Base-by-base conservation (phyloP, 1,140 invertebrate genomes). In the Antheraea mylitta region DNA sequence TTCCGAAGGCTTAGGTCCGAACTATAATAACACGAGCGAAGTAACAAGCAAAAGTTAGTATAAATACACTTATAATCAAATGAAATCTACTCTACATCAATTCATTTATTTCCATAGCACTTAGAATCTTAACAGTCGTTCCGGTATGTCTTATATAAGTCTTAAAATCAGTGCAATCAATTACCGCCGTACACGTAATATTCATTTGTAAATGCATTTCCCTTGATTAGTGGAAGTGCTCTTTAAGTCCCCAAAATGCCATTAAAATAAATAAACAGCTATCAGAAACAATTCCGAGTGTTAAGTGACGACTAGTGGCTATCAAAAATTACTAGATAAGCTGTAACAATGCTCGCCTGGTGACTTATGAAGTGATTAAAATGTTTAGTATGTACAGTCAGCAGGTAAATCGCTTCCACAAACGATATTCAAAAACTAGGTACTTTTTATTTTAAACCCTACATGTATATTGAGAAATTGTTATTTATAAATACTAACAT, bases 341-440 rank as follows among this genome's bases (percentile, higher is more conserved):
- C 69, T 58, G 65, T 74, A 78, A 90, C 88, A 90, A 92, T 85
- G 81, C 78, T 77, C 69, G 76, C 67, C 74, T 64, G 72, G 86
- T 92, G 86, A 92, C 87, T 90, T 92, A 92, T 90, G 89, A 92
- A 90, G 89, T 81, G 87, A 87, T 92, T 89, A 90, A 82, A 85
- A 82, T 66, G 59, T 65, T 72, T 18, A n/a, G 74, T 77, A 81
- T 72, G 87, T 84, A 90, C 74, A 62, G 87, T 81, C 80, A 81
- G 78, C 78, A 53, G 5, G 45, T 53, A n/a, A 53, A 53, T 53
- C 16, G 45, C 45, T 13, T 53, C 0, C 45, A 53, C 7, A 53
- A 53, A 13, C 45, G 16, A 16, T 53, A 53, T n/a, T 6, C 6
- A 53, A 0, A 53, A 16, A 53, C 10, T 53, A 53, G 9, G 45